Base-by-base conservation (phyloP, 2,888 invertebrate genomes). In the Alloscopus bannaensis region DNA sequence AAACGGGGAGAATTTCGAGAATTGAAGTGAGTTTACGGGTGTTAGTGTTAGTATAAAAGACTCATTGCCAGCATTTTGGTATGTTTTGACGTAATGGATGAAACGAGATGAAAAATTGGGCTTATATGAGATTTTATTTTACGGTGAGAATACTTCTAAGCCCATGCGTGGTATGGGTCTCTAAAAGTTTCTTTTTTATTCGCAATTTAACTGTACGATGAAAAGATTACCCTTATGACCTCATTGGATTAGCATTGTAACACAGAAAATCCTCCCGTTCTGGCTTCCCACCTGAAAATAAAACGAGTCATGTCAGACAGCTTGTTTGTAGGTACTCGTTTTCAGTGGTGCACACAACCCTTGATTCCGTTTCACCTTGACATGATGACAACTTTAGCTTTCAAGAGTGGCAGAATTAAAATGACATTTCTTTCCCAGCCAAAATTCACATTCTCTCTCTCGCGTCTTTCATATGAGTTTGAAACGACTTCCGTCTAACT, bases 41-140 rank as follows among this genome's bases (percentile, higher is more conserved):
- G n/a, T n/a, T n/a, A n/a, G n/a, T n/a, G n/a, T n/a, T n/a, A 8
- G 11, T 59, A 16, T 59, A 24, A 4, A 24, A 45, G 42, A 50
- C 47, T 59, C 59, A 59, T 42, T 70, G 20, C 20, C 20, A 42
- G 47, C n/a, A 20, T 50, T 50, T 36, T 50, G 20, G 20, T 50
- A 20, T 70, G 36, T 70, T 70, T 70, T 70, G 70, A 70, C 70
- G 47, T 59, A 59, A 59, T 70, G 59, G 18, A 59, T 36, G 36
- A n/a, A 70, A 40, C 3, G 18, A 36, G 70, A 59, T 70, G 70
- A 70, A 70, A 70, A 59, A 70, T 70, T 70, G 57, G 18, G 18
- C n/a, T n/a, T n/a, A n/a, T n/a, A n/a, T n/a, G n/a, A n/a, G n/a
- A n/a, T n/a, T n/a, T n/a, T n/a, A n/a, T n/a, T n/a, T n/a, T n/a